These are phyloP conservation scores for Myotis vivesi DNA, from an alignment of 2,797 vertebrate species.

Conservation along the genomic window DNA sequence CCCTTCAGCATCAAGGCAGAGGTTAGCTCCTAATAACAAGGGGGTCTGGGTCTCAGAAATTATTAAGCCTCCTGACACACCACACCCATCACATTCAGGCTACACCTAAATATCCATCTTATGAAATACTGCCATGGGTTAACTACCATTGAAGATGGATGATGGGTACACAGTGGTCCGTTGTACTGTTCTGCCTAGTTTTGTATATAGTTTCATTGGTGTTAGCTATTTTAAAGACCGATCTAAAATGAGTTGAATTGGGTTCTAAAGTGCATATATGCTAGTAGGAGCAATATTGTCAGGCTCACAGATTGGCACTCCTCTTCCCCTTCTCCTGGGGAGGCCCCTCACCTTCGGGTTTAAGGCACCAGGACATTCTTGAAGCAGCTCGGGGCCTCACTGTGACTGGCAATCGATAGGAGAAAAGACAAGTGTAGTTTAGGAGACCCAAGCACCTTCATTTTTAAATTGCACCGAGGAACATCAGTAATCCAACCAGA, in stretches of 20 bases:
- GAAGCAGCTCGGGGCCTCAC: background rate
- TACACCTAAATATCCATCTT: background rate
- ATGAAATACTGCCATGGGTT: fast-evolving
- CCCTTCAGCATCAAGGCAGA: background rate
- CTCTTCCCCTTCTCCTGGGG: background rate
- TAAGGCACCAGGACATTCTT: background rate
- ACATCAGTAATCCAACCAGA: background rate
- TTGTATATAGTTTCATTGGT: background rate
- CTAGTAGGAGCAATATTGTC: background rate
- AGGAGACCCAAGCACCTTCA: background rate
- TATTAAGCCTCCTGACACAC: background rate
- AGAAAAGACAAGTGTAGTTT: background rate
- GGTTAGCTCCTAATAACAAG: background rate
- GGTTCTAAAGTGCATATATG: background rate
- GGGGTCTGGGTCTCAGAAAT: background rate
- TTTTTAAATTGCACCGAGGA: background rate
- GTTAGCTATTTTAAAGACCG: background rate
- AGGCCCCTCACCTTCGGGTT: background rate
- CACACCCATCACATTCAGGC: background rate
- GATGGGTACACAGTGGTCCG: fast-evolving
- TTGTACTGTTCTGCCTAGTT: background rate
- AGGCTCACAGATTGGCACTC: background rate
- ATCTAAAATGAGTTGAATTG: background rate
- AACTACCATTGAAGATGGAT: background rate
- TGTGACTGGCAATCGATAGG: background rate